These are phyloP conservation scores for Ophiodon elongatus DNA, from an alignment of 2,113 vertebrate genomes.

Conservation along the genomic window DNA sequence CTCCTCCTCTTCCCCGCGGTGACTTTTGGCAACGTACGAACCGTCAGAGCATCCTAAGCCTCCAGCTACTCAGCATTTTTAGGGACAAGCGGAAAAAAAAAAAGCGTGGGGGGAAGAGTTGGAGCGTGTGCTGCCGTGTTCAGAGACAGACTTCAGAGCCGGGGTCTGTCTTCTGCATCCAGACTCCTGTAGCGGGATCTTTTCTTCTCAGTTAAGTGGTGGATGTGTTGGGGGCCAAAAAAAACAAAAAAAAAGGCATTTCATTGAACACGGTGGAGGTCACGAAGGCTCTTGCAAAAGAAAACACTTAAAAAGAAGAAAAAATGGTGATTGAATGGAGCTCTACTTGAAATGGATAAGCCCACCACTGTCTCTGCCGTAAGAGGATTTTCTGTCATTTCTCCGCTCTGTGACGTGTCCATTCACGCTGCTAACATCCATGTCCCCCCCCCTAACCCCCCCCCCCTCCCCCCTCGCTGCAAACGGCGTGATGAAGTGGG, in stretches of 20 bases:
- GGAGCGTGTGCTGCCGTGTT: conserved; percentile 54
- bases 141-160: conserved; percentile 34
- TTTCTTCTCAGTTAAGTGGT: conserved; percentile 10
- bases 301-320: conserved; percentile 34
- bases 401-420: conserved; percentile 50
- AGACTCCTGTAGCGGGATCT: conserved; percentile 25
- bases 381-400: conserved; percentile 63
- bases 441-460: too few species aligned
- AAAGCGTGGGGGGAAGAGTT: conserved; percentile 52
- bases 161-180: conserved; percentile 19
- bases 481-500: conserved; percentile 47
- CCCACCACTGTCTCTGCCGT: conserved; percentile 48
- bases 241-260: conserved; percentile 72
- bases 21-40: conserved; percentile 81
- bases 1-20: conserved; percentile 69
- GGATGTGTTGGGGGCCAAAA: conserved; percentile 27
- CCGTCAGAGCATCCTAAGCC: conserved; percentile 74
- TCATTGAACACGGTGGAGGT: conserved; percentile 62
- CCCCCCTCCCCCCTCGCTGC: too few species aligned
- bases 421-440: conserved; percentile 56
- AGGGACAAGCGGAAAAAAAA: conserved; percentile 64
- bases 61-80: conserved; percentile 76
- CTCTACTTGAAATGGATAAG: conserved; percentile 50
- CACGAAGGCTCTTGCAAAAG: conserved; percentile 67
- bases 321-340: conserved; percentile 35